Percentiles rank a stretch among this genome's conserved stretches.
Evolutionary conservation across 1,140 invertebrate genomes (phyloP).

Genomic region (Leptestheria dahalacensis): DNA sequence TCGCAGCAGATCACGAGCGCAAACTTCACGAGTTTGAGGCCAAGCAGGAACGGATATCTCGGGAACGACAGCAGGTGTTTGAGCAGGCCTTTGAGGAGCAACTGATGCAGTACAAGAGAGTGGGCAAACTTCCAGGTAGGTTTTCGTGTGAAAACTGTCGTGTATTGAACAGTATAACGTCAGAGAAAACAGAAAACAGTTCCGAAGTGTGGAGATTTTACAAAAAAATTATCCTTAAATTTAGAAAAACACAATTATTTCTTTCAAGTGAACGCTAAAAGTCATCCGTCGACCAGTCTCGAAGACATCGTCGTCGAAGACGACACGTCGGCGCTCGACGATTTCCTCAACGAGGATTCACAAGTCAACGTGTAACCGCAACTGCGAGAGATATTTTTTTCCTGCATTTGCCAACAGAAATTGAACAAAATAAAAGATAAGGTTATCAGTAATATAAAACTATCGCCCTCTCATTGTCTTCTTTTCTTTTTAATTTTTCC

Average conservation of each 20-base stretch:
- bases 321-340: conserved; percentile 8
- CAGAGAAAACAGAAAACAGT: too few relatives aligned
- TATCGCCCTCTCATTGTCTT: too few relatives aligned
- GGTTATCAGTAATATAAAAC: too few relatives aligned
- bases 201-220: too few relatives aligned
- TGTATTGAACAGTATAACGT: too few relatives aligned
- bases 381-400: too few relatives aligned
- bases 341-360: neutral
- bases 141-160: neutral
- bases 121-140: conserved; percentile 11
- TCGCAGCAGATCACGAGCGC: conserved; percentile 4
- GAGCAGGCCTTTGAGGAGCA: conserved; percentile 8
- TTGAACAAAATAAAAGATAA: too few relatives aligned
- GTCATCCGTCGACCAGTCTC: neutral
- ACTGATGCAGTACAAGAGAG: conserved; percentile 7
- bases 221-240: too few relatives aligned
- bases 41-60: neutral
- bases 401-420: too few relatives aligned
- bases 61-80: conserved; percentile 13
- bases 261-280: neutral
- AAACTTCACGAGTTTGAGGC: conserved; percentile 6
- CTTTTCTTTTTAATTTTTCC: too few relatives aligned
- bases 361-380: too few relatives aligned
- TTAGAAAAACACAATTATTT: too few relatives aligned
- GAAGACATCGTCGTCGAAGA: conserved; percentile 10